Conservation (phyloP, 2,888 invertebrate genomes). For the Drosophila prostipennis region DNA sequence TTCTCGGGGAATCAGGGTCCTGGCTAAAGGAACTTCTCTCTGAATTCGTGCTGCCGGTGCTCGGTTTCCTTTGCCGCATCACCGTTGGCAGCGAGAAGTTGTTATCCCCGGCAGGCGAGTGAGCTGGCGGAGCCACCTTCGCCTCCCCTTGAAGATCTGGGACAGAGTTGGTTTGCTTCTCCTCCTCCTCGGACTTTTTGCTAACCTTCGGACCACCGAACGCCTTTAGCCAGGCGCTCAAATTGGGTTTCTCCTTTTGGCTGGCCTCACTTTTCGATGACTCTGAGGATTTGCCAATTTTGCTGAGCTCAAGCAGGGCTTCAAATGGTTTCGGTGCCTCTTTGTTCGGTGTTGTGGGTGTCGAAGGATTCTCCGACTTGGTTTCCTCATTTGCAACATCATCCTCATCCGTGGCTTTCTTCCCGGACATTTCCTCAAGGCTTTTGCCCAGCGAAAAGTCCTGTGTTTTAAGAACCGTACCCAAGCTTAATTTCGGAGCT, state of each 20-base stretch:
- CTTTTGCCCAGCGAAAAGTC: constrained; percentile 87
- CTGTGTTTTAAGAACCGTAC: constrained; percentile 91
- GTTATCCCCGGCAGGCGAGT: constrained; percentile 74
- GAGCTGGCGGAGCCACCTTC: constrained; percentile 61
- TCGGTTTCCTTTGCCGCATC: constrained; percentile 88
- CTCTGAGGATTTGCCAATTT: constrained; percentile 20
- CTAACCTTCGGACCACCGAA: constrained; percentile 93
- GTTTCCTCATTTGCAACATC: constrained; percentile 49
- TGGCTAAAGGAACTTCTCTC: constrained; percentile 92
- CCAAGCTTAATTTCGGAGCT: constrained; percentile 92
- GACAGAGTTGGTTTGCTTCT: constrained; percentile 79
- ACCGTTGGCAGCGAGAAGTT: constrained; percentile 82
- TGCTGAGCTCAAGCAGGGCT: constrained; percentile 63
- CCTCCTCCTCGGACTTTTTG: constrained; percentile 86
- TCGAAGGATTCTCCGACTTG: constrained; percentile 20
- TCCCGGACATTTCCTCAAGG: constrained; percentile 84
- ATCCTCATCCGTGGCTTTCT: constrained; percentile 50
- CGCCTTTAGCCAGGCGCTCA: constrained; percentile 96
- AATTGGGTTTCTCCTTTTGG: constrained; percentile 87
- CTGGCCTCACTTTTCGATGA: constrained; percentile 15
- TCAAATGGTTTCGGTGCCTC: constrained; percentile 58
- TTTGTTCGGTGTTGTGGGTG: constrained; percentile 41
- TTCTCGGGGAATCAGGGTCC: constrained; percentile 89
- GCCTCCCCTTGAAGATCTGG: constrained; percentile 44
- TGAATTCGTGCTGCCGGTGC: constrained; percentile 92